These are phyloP conservation scores for Leptatherina wallacei DNA, from an alignment of 2,797 vertebrate species.

Conservation along the genomic window DNA sequence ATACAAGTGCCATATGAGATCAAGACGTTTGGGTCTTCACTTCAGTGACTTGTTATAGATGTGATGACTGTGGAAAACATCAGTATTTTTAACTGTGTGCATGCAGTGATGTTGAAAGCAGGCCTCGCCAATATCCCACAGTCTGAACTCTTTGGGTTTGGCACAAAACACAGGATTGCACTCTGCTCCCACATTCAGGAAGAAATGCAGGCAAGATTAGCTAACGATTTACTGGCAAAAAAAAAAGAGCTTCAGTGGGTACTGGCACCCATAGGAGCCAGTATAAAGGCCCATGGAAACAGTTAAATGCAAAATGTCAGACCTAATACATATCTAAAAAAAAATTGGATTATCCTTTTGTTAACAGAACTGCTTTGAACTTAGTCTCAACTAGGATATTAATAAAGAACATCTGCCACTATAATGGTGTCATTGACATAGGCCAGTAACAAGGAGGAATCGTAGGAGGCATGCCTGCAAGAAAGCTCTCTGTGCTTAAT, in stretches of 20 bases:
- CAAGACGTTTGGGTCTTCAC: conserved; percentile 29
- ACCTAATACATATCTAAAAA: neutral
- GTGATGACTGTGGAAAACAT: conserved; percentile 32
- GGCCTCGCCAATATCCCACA: conserved; percentile 32
- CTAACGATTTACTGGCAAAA: conserved; percentile 18
- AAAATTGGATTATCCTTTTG: neutral
- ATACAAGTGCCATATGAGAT: conserved; percentile 33
- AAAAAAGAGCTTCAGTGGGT: conserved; percentile 6
- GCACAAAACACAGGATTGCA: conserved; percentile 23
- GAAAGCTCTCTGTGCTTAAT: neutral
- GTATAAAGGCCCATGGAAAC: neutral
- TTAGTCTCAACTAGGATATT: neutral
- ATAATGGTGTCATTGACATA: conserved; percentile 14
- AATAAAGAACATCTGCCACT: conserved; percentile 16
- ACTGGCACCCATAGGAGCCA: conserved; percentile 4
- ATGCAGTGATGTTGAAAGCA: conserved; percentile 35
- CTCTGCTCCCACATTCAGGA: conserved; percentile 32
- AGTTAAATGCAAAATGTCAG: conserved; percentile 1
- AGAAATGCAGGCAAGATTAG: conserved; percentile 42
- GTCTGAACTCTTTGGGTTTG: conserved; percentile 51
- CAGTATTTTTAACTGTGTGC: conserved; percentile 24
- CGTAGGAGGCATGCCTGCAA: conserved; percentile 12
- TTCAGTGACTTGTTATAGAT: conserved; percentile 25
- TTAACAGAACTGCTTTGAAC: neutral
- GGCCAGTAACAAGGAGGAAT: neutral